These are phyloP conservation scores for Hycleus phaleratus DNA, from an alignment of 1,140 invertebrate species.

Conservation along the genomic window DNA sequence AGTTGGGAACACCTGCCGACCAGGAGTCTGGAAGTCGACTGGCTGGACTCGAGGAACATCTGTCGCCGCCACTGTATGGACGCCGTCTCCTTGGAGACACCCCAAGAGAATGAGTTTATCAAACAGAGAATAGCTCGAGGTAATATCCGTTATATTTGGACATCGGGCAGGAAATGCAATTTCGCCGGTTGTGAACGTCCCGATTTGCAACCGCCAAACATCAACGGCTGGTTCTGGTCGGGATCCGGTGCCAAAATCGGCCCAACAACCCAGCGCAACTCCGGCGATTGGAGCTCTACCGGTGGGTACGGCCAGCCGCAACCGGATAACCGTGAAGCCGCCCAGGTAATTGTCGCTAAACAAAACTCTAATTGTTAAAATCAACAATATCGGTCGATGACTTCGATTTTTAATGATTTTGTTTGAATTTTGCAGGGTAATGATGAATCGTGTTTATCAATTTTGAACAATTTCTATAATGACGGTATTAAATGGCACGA, in stretches of 20 bases:
- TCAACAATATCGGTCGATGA: not conserved
- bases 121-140: slow-evolving; percentile 74
- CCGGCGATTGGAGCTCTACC: slow-evolving; percentile 80
- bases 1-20: slow-evolving; percentile 86
- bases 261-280: slow-evolving; percentile 75
- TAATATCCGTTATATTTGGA: slow-evolving; percentile 76
- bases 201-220: slow-evolving; percentile 78
- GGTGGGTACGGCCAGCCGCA: slow-evolving; percentile 78
- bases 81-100: slow-evolving; percentile 81
- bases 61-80: slow-evolving; percentile 90
- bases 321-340: slow-evolving; percentile 83
- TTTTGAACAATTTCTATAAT: slow-evolving; percentile 88
- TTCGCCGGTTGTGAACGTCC: slow-evolving; percentile 83
- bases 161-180: slow-evolving; percentile 84
- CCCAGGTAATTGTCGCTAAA: slow-evolving; percentile 52
- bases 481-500: slow-evolving; percentile 90
- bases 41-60: slow-evolving; percentile 84
- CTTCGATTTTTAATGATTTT: slow-evolving; percentile 11
- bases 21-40: slow-evolving; percentile 77
- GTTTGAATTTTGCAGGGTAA: slow-evolving; percentile 53
- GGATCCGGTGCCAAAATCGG: slow-evolving; percentile 84
- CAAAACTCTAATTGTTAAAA: no score
- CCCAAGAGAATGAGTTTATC: slow-evolving; percentile 83
- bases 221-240: slow-evolving; percentile 92
- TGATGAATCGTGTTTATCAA: slow-evolving; percentile 82